Evolutionary conservation across 2,888 invertebrate genomes (phyloP), one percentile per base, ranked within the genome.

Genomic region (Pheosia gnoma): DNA sequence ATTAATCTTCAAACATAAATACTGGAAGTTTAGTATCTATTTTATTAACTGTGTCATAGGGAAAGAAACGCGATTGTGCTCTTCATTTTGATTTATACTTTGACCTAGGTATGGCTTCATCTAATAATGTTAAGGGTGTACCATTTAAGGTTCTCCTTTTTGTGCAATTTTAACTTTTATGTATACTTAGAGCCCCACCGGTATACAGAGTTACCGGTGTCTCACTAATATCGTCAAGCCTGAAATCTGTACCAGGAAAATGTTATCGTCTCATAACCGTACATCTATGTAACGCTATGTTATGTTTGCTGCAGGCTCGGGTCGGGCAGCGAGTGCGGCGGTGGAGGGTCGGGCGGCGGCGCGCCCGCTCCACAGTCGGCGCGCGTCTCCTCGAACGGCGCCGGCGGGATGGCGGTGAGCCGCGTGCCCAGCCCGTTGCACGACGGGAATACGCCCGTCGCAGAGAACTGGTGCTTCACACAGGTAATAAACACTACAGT

Each of bases 381-480:
- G 95, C 96, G 97, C 95, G 97, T 97, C 93, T 96, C 96, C 93
- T 97, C 97, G 87, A 95, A 95, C 94, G 95, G 95, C 94, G 97
- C 97, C 95, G 97, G 96, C 96, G 97, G 97, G 94, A 97, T 97
- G 98, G 98, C 98, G 95, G 98, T 98, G 94, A 98, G 98, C 95
- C 96, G 98, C 88, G 98, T 98, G 91, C 98, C 98, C 88, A 98
- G 98, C 95, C 98, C 98, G 91, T 96, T 98, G 87, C 97, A 97
- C 94, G 98, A 98, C 96, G 97, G 97, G 90, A 97, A 98, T 94
- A 98, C 98, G 87, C 99, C 99, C 85, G 98, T 99, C 81, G 99
- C 99, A 70, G 99, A 99, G 94, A 99, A 99, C 95, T 99, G 99
- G 99, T 99, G 99, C 95, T 99, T 99, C 93, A 99, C 99, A 90